Conservation (phyloP, 2,888 invertebrate species). For the Branchellion lobata region DNA sequence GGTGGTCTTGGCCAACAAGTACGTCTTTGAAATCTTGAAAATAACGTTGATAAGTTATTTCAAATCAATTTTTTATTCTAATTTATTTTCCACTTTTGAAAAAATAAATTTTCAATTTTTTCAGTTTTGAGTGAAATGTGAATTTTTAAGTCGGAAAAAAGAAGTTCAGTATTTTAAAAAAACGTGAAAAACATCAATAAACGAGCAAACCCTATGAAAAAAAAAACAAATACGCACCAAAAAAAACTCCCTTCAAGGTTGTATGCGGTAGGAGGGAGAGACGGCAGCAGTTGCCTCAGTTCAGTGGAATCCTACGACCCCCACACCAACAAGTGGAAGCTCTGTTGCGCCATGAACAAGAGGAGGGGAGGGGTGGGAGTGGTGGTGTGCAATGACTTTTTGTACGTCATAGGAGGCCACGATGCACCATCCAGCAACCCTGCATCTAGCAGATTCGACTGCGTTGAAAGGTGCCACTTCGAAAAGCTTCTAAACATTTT, state of each 20-base stretch:
- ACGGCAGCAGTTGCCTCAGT: conserved; percentile 83
- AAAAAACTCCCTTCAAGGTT: conserved; percentile 66
- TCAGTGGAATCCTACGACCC: conserved; percentile 85
- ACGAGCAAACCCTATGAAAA: too few relatives aligned
- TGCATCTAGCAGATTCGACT: conserved; percentile 78
- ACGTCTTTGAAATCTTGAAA: not conserved
- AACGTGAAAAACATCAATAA: too few relatives aligned
- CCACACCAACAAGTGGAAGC: conserved; percentile 77
- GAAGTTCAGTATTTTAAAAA: too few relatives aligned
- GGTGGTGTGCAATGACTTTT: conserved; percentile 80
- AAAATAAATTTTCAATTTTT: too few relatives aligned
- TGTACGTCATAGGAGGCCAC: conserved; percentile 90
- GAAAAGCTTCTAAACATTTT: not conserved
- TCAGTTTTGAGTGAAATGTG: too few relatives aligned
- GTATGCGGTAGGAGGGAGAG: conserved; percentile 88
- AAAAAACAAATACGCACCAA: too few relatives aligned
- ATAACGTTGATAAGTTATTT: too few relatives aligned
- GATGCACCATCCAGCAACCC: conserved; percentile 87
- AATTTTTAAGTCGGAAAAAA: too few relatives aligned
- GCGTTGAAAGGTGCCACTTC: conserved; percentile 76
- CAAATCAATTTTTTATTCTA: too few relatives aligned
- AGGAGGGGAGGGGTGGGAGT: conserved; percentile 86
- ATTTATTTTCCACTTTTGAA: too few relatives aligned
- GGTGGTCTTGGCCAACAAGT: conserved; percentile 77
- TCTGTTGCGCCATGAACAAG: conserved; percentile 82